phyloP scores from a whole-genome alignment of 2,797 vertebrate species.

The Tolypeutes matacus region DNA sequence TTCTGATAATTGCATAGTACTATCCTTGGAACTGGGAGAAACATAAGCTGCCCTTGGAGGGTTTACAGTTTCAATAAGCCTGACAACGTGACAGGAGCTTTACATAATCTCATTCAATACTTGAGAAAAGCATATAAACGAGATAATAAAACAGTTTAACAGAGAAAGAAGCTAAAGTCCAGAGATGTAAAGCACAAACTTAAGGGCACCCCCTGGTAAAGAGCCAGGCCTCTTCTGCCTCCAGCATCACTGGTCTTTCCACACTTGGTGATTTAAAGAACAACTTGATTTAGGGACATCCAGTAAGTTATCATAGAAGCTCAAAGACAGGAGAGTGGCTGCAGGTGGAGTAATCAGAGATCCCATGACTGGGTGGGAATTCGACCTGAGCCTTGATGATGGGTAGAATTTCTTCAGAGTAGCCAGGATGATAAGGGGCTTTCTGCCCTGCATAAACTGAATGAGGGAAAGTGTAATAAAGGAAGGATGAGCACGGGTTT shows the following conservation, averaged over 20 bases:
- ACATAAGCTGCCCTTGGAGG: neutral
- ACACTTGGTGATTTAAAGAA: neutral
- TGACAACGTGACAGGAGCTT: neutral
- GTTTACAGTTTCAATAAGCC: neutral
- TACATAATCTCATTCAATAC: neutral
- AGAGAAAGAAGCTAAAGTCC: neutral
- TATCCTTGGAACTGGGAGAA: neutral
- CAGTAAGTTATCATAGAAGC: neutral
- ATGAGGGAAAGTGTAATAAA: neutral
- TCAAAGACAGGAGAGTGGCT: neutral
- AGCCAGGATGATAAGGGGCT: neutral
- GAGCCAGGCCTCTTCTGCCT: neutral
- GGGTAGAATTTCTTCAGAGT: neutral
- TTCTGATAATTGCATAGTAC: neutral
- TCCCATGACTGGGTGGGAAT: neutral
- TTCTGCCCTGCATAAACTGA: neutral
- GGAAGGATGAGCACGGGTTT: neutral
- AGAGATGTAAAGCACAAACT: neutral
- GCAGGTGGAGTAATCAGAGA: neutral
- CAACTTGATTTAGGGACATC: neutral
- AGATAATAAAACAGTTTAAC: neutral
- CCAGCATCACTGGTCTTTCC: neutral
- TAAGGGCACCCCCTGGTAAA: neutral
- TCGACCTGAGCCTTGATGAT: neutral
- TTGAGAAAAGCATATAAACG: slow-evolving; percentile 29